Base-by-base conservation (phyloP, 2,113 vertebrate genomes). In the Rhegmatorhina hoffmannsi region DNA sequence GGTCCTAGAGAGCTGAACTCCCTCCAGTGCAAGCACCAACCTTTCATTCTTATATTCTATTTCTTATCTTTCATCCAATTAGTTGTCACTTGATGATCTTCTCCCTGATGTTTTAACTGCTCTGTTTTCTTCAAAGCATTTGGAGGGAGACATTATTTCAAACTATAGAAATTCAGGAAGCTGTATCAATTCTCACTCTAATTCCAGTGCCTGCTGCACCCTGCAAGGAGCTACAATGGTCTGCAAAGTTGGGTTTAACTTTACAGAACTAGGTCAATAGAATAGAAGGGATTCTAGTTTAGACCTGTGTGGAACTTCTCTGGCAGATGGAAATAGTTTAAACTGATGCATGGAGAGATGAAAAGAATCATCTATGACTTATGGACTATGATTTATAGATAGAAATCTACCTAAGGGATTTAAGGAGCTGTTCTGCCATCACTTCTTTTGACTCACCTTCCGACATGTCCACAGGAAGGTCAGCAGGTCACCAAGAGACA, bases 381-480 rank as follows among this genome's bases (percentile, higher is more conserved):
- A 40, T 4, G 19, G 20, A 34, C 40, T n/a, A 17, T n/a, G 52
- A 50, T 8, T 69, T 78, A 75, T 4, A 23, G 38, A 20, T 43
- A 58, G 56, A 29, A 72, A 60, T 3, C 7, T 25, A 87, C 44
- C 25, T 36, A 60, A 75, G 23, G 36, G 56, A 76, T 69, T 88
- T 31, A 69, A 59, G 53, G 66, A 94, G 70, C 46, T 76, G 36
- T 9, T 82, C 18, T 73, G 14, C n/a, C n/a, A 59, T 46, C 36
- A 17, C 21, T 89, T 89, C 43, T 84, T 92, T 59, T 53, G 26
- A 47, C 97, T 96, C 52, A 98, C 98, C 97, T 95, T 97, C 47
- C 98, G 96, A 75, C 98, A 98, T 1, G 77, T 97, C 98, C 98
- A 98, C 15, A 98, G 97, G 88, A 98, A 98, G n/a, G 88, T 95